These are phyloP conservation scores for Nannobrachium achirus DNA, from an alignment of 2,113 vertebrate genomes.

Conservation along the genomic window DNA sequence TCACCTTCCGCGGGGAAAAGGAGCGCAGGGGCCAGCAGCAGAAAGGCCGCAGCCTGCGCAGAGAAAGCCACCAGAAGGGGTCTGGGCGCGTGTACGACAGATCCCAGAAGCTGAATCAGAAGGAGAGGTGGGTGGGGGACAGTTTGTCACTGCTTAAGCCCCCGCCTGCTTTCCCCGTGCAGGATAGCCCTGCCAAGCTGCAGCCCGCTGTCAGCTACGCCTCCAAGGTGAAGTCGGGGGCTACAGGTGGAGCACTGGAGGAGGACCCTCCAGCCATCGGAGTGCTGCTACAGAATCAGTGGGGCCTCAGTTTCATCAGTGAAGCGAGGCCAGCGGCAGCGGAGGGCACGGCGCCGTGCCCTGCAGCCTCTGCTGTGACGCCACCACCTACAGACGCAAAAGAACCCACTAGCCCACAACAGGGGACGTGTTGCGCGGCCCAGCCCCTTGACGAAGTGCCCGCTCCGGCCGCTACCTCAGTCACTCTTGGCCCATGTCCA, in stretches of 20 bases:
- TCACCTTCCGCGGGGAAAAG: slow-evolving; percentile 62
- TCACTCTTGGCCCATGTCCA: slow-evolving; percentile 21
- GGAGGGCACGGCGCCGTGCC: background rate
- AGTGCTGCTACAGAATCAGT: slow-evolving; percentile 85
- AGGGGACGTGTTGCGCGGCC: slow-evolving; percentile 20
- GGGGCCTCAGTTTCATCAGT: slow-evolving; percentile 87
- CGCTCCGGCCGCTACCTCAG: slow-evolving; percentile 23
- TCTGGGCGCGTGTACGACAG: slow-evolving; percentile 49
- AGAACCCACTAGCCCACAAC: slow-evolving; percentile 32
- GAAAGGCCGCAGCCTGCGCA: slow-evolving; percentile 69
- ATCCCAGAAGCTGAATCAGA: slow-evolving; percentile 61
- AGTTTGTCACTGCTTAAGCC: slow-evolving; percentile 83
- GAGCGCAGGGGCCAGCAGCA: slow-evolving; percentile 68
- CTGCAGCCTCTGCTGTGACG: background rate
- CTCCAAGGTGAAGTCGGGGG: slow-evolving; percentile 86
- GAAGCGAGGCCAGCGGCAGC: slow-evolving; percentile 59
- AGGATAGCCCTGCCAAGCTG: slow-evolving; percentile 87
- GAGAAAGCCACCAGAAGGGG: slow-evolving; percentile 61
- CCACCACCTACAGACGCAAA: slow-evolving; percentile 41
- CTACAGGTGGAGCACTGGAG: slow-evolving; percentile 56
- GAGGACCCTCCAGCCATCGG: slow-evolving; percentile 81
- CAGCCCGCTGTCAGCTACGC: slow-evolving; percentile 87
- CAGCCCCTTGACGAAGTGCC: slow-evolving; percentile 37
- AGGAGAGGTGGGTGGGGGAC: slow-evolving; percentile 79
- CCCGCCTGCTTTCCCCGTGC: slow-evolving; percentile 84